Conservation (phyloP, 2,113 vertebrate genomes). For the Gadus chalcogrammus region DNA sequence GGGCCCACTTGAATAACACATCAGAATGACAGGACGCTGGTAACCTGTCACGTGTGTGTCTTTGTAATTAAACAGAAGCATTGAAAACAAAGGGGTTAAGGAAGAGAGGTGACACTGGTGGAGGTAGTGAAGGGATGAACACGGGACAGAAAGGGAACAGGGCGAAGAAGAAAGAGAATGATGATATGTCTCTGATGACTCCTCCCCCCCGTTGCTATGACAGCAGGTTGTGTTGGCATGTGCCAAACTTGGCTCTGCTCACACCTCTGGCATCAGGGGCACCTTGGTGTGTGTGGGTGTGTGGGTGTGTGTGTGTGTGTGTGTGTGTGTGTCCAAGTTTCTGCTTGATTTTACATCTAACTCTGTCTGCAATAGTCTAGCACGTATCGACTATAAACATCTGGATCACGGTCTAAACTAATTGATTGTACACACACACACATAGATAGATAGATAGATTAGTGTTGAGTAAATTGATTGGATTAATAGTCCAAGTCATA, state of each 20-base stretch:
- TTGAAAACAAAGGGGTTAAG: too few species aligned
- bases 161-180: slow-evolving; percentile 27
- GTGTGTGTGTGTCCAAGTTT: background rate
- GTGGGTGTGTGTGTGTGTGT: slow-evolving; percentile 21
- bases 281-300: slow-evolving; percentile 54
- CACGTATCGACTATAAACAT: too few species aligned
- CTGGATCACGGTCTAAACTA: too few species aligned
- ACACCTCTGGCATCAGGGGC: slow-evolving; percentile 70
- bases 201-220: slow-evolving; percentile 74
- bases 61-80: slow-evolving; percentile 7
- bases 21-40: slow-evolving; percentile 1
- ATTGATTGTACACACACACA: too few species aligned
- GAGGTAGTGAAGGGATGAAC: slow-evolving; percentile 12
- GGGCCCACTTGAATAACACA: background rate
- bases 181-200: slow-evolving; percentile 18
- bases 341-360: background rate
- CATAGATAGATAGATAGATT: too few species aligned
- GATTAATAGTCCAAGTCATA: too few species aligned
- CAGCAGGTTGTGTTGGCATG: slow-evolving; percentile 76
- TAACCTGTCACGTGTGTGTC: slow-evolving; percentile 7
- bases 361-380: background rate
- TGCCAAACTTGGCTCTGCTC: slow-evolving; percentile 64
- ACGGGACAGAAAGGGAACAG: slow-evolving; percentile 22
- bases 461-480: too few species aligned
- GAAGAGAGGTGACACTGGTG: slow-evolving; percentile 25